These are phyloP conservation scores for Eupithecia tripunctaria DNA, from an alignment of 2,888 invertebrate genomes.

Conservation along the genomic window DNA sequence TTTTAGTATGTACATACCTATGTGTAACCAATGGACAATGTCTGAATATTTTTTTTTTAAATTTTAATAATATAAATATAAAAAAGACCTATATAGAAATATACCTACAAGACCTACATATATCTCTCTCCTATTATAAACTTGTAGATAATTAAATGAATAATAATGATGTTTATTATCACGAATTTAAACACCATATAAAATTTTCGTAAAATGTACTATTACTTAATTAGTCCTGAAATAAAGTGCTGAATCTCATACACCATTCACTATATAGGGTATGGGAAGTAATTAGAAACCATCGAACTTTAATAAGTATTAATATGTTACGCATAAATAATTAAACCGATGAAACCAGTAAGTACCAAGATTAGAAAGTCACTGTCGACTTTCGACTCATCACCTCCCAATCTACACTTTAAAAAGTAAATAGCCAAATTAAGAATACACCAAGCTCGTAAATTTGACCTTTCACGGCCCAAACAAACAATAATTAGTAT, in stretches of 20 bases:
- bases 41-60: too few relatives aligned
- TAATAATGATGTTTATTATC: not conserved
- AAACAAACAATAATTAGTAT: constrained; percentile 59
- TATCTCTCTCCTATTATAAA: too few relatives aligned
- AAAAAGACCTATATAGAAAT: too few relatives aligned
- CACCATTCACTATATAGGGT: not conserved
- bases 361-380: constrained; percentile 27
- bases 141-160: not conserved
- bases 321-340: not conserved
- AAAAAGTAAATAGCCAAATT: constrained; percentile 31
- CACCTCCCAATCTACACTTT: constrained; percentile 1
- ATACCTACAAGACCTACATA: too few relatives aligned
- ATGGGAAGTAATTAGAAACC: not conserved
- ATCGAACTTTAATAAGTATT: not conserved
- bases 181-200: not conserved
- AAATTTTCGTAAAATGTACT: not conserved
- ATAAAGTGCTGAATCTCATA: not conserved
- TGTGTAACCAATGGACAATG: too few relatives aligned
- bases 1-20: too few relatives aligned
- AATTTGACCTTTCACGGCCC: constrained; percentile 41
- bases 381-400: constrained; percentile 1
- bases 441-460: constrained; percentile 37
- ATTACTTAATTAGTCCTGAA: not conserved
- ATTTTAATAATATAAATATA: too few relatives aligned
- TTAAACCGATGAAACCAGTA: constrained; percentile 5